Base-by-base conservation (phyloP, 1,140 invertebrate genomes). In the Meloidogyne chitwoodi region DNA sequence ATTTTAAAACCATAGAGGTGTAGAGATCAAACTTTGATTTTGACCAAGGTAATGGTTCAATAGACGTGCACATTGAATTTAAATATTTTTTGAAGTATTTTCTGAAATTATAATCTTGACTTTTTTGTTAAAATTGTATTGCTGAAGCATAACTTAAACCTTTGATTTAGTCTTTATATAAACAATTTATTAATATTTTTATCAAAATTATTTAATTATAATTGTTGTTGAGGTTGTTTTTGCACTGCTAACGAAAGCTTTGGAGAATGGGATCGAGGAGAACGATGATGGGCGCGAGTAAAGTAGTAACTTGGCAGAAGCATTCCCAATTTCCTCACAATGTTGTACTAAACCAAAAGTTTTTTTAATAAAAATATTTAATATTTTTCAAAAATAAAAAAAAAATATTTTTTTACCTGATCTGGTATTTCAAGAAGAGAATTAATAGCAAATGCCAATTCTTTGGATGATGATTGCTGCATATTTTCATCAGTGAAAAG, bases 351-450 rank as follows among this genome's bases (percentile, higher is more conserved):
- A 56, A 56, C 1, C 14, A 56, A 56, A 56, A 56, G 10, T 72
- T 29, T 70, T 22, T 19, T 26, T 11, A n/a, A 65, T n/a, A n/a
- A n/a, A n/a, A n/a, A n/a, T n/a, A n/a, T n/a, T n/a, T n/a, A 62
- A 10, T 62, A 44, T 41, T n/a, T 61, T 31, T 29, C 2, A 41
- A 29, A 56, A 38, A 19, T 16, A 22, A 38, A 41, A 29, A 56
- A 38, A 19, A 27, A 22, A 38, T 16, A 19, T 5, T 4, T 22
- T 70, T 69, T 70, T 70, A 64, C 71, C 64, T 85, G 84, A 69
- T 85, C 84, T 2, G 84, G 84, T 68, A 85, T 81, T 69, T 86
- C 85, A 16, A 86, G 76, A 16, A 86, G 75, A 12, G 85, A 84
- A 38, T 86, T 86, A 29, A 86, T 78, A 22, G 85, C 85, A 64